Conservation (phyloP, 2,113 vertebrate genomes). For the Puntigrus tetrazona region DNA sequence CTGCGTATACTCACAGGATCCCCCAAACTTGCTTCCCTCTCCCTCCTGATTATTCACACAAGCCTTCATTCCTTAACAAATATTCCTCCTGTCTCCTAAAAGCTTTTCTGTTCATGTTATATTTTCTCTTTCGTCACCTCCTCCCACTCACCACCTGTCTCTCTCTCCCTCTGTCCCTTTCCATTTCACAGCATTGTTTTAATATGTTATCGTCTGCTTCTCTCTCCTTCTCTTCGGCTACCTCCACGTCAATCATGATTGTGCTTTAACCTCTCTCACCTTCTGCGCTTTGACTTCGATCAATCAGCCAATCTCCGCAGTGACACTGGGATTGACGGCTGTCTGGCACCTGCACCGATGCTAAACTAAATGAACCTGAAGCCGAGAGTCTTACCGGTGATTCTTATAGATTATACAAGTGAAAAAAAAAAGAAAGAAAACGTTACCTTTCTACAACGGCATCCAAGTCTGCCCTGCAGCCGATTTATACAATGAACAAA, state of each 20-base stretch:
- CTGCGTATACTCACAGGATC: slow-evolving; percentile 53
- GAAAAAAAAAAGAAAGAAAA: not conserved
- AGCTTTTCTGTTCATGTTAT: slow-evolving; percentile 59
- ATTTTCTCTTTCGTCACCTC: slow-evolving; percentile 64
- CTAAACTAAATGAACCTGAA: slow-evolving; percentile 51
- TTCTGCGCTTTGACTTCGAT: slow-evolving; percentile 68
- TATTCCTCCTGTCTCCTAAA: slow-evolving; percentile 47
- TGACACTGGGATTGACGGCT: slow-evolving; percentile 71
- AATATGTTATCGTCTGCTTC: slow-evolving; percentile 50
- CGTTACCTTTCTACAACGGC: not conserved
- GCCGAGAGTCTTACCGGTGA: slow-evolving; percentile 10
- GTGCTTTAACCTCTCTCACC: slow-evolving; percentile 68
- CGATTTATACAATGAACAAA: not conserved
- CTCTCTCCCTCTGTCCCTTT: slow-evolving; percentile 57
- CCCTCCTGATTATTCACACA: slow-evolving; percentile 41
- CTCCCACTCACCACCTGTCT: slow-evolving; percentile 77
- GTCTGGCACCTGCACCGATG: slow-evolving; percentile 64
- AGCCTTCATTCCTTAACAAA: slow-evolving; percentile 62
- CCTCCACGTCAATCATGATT: slow-evolving; percentile 72
- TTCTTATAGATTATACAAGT: slow-evolving; percentile 33
- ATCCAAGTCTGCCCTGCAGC: not conserved
- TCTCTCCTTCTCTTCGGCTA: slow-evolving; percentile 56
- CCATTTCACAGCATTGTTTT: slow-evolving; percentile 68
- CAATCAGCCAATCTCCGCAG: slow-evolving; percentile 71
- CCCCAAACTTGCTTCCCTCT: slow-evolving; percentile 35